Percentiles rank a stretch among this genome's conserved stretches.
Evolutionary conservation across 2,888 invertebrate species (phyloP).

Genomic region (Tuta absoluta): DNA sequence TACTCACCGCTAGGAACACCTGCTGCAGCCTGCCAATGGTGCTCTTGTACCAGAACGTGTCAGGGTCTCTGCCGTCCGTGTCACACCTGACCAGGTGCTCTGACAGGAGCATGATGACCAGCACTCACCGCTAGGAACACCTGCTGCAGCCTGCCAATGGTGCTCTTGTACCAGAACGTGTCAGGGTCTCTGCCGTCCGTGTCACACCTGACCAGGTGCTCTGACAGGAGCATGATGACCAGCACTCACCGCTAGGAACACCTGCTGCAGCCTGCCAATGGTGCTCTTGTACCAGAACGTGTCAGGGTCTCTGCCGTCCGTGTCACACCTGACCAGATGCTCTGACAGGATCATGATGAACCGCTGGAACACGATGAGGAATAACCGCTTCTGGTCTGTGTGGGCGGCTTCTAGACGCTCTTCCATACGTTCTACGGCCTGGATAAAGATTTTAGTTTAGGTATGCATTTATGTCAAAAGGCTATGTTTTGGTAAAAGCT

Average conservation of each 20-base stretch:
- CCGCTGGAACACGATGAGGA: slow-evolving; percentile 97
- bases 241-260: slow-evolving; percentile 91
- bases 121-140: slow-evolving; percentile 93
- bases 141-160: slow-evolving; percentile 95
- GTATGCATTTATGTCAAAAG: neutral
- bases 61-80: slow-evolving; percentile 94
- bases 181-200: slow-evolving; percentile 95
- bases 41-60: slow-evolving; percentile 98
- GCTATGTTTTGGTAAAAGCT: too few species aligned
- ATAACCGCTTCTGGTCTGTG: slow-evolving; percentile 97
- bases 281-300: slow-evolving; percentile 99
- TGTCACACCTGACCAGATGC: slow-evolving; percentile 95
- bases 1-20: slow-evolving; percentile 93
- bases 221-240: slow-evolving; percentile 97
- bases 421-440: slow-evolving; percentile 97
- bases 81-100: slow-evolving; percentile 97
- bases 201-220: slow-evolving; percentile 96
- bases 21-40: slow-evolving; percentile 96
- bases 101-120: slow-evolving; percentile 89
- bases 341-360: slow-evolving; percentile 99
- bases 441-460: slow-evolving; percentile 22
- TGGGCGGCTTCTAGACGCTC: slow-evolving; percentile 96
- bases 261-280: slow-evolving; percentile 95
- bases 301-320: slow-evolving; percentile 94
- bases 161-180: slow-evolving; percentile 98